Percentiles rank a stretch among this genome's conserved stretches.
Conservation (phyloP, 2,113 vertebrate genomes). For the Canis aureus region DNA sequence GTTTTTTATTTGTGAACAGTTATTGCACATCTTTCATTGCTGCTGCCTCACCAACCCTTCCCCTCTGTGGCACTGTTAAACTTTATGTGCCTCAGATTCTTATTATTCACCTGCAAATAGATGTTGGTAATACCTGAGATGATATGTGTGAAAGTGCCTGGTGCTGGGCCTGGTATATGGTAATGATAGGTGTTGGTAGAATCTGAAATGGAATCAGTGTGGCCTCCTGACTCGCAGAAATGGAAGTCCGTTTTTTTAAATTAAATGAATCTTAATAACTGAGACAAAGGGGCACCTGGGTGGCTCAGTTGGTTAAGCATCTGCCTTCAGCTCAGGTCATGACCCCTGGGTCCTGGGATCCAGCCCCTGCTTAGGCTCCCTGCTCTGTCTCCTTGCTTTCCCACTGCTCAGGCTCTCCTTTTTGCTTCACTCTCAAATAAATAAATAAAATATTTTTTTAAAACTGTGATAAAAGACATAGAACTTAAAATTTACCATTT, state of each 20-base stretch:
- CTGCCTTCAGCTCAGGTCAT: not conserved
- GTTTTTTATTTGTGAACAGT: not conserved
- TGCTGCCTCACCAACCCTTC: not conserved
- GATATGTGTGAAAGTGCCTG: not conserved
- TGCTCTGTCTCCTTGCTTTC: not conserved
- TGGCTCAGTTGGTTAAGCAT: not conserved
- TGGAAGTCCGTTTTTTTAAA: not conserved
- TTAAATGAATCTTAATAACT: not conserved
- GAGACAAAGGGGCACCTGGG: not conserved
- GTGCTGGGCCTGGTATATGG: not conserved
- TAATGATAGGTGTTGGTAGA: not conserved
- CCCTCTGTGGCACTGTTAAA: not conserved
- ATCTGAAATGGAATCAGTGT: not conserved
- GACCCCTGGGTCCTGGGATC: not conserved
- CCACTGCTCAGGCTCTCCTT: not conserved
- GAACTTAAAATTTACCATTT: not conserved
- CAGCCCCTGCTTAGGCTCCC: not conserved
- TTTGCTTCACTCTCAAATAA: not conserved
- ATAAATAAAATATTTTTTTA: not conserved
- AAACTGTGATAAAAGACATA: not conserved
- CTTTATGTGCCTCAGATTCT: not conserved
- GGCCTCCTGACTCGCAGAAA: not conserved
- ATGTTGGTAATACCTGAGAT: not conserved
- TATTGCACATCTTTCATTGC: not conserved
- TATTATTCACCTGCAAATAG: constrained; percentile 31